phyloP scores from a whole-genome alignment of 2,113 vertebrate genomes.

The Myrmecophaga tridactyla region DNA sequence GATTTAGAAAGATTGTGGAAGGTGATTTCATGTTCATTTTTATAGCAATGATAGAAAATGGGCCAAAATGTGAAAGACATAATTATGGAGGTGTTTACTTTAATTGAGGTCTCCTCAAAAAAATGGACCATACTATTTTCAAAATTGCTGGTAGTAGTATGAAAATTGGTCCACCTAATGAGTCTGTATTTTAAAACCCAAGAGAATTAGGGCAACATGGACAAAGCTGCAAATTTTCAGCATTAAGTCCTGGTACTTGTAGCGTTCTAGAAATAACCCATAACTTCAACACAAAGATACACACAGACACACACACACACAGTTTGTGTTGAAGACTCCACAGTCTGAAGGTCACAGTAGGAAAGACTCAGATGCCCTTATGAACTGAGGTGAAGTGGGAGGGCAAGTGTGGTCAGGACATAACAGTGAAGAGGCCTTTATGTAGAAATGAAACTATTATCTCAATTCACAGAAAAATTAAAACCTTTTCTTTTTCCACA shows the following conservation, averaged over 20 bases:
- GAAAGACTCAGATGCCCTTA: neutral
- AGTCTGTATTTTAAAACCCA: constrained; percentile 28
- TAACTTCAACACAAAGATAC: rapidly evolving
- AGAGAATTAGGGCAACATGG: constrained; percentile 10
- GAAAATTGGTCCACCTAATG: constrained; percentile 43
- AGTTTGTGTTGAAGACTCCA: neutral
- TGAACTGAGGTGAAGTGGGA: neutral
- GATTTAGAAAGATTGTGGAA: constrained; percentile 49
- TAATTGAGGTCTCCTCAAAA: constrained; percentile 42
- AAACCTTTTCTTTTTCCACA: neutral
- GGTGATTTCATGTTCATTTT: constrained; percentile 59
- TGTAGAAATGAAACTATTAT: neutral
- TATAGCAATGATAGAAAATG: constrained; percentile 64
- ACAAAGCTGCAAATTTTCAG: neutral
- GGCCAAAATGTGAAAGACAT: constrained; percentile 14
- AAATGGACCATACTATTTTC: constrained; percentile 24
- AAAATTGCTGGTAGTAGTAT: constrained; percentile 58
- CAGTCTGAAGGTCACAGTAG: neutral
- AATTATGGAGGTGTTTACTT: constrained; percentile 70
- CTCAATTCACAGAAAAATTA: constrained; percentile 46
- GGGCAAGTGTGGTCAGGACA: neutral
- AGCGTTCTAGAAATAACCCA: neutral
- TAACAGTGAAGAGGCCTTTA: neutral
- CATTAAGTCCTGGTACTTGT: neutral
- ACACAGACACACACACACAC: neutral